phyloP scores from a whole-genome alignment of 2,113 vertebrate genomes.

The Nothocercus nigrocapillus region DNA sequence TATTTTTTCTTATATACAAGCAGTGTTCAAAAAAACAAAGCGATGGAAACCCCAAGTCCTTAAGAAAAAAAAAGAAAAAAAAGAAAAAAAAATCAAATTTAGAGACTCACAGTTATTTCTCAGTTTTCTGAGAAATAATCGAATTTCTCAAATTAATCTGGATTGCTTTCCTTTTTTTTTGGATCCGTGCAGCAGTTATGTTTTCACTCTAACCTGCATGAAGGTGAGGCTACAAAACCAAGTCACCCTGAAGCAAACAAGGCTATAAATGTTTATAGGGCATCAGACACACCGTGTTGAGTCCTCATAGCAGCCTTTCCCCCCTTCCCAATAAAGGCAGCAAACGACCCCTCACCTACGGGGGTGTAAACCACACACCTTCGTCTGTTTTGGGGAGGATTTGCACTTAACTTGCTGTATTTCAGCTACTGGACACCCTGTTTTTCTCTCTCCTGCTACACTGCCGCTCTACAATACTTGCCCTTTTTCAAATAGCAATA shows the following conservation, averaged over 20 bases:
- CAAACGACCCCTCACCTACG: rapidly evolving
- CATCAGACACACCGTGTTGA: neutral
- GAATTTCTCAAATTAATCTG: neutral
- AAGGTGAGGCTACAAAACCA: neutral
- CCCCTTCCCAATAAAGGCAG: neutral
- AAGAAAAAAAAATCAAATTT: neutral
- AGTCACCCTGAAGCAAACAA: neutral
- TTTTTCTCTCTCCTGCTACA: neutral
- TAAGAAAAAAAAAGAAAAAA: neutral
- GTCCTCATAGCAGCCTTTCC: neutral
- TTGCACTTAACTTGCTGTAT: neutral
- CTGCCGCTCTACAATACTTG: neutral
- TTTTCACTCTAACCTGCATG: neutral
- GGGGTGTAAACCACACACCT: neutral
- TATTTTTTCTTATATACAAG: neutral
- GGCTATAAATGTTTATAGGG: neutral
- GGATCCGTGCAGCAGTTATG: neutral
- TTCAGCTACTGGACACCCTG: neutral
- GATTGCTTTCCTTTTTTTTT: neutral
- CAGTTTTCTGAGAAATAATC: neutral
- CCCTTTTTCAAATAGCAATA: neutral
- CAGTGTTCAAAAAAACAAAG: neutral
- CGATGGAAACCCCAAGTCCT: neutral
- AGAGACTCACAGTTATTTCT: neutral
- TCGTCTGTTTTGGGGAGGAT: neutral